phyloP scores from a whole-genome alignment of 64 coral and sea anemone species.

The Orbicella faveolata region DNA sequence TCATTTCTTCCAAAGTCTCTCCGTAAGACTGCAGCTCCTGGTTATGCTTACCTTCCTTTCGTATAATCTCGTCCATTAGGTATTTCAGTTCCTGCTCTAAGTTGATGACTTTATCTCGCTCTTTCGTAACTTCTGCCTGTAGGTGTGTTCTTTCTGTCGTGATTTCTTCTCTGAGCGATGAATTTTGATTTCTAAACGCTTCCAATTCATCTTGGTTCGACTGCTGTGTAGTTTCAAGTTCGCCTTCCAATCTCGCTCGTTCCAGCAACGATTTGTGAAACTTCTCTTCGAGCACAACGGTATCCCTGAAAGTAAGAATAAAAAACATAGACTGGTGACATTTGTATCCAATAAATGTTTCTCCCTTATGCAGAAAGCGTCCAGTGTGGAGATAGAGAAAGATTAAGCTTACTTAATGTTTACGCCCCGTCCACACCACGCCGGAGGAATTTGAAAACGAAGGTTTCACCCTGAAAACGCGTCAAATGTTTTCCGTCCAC shows the following conservation, averaged over 20 bases:
- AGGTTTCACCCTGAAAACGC: too few species aligned
- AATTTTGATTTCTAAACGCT: constrained; percentile 38
- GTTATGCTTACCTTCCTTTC: constrained; percentile 31
- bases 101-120: constrained; percentile 49
- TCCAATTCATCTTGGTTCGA: constrained; percentile 41
- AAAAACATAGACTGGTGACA: too few species aligned
- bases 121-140: constrained; percentile 60
- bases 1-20: constrained; percentile 36
- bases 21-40: background rate
- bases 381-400: too few species aligned
- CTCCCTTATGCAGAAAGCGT: too few species aligned
- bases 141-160: constrained; percentile 25
- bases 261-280: constrained; percentile 64
- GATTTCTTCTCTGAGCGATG: constrained; percentile 60
- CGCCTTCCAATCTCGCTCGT: constrained; percentile 80
- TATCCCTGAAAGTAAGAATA: constrained; percentile 37
- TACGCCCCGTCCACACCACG: too few species aligned
- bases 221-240: constrained; percentile 67
- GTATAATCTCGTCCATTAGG: constrained; percentile 13
- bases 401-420: too few species aligned
- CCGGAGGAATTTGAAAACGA: too few species aligned
- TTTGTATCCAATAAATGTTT: too few species aligned
- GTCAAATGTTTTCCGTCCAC: too few species aligned
- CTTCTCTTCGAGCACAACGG: constrained; percentile 47
- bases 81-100: constrained; percentile 53